Percentiles rank a stretch among this genome's conserved stretches.
Conservation (phyloP, 1,140 invertebrate species). For the Leptopilina boulardi region DNA sequence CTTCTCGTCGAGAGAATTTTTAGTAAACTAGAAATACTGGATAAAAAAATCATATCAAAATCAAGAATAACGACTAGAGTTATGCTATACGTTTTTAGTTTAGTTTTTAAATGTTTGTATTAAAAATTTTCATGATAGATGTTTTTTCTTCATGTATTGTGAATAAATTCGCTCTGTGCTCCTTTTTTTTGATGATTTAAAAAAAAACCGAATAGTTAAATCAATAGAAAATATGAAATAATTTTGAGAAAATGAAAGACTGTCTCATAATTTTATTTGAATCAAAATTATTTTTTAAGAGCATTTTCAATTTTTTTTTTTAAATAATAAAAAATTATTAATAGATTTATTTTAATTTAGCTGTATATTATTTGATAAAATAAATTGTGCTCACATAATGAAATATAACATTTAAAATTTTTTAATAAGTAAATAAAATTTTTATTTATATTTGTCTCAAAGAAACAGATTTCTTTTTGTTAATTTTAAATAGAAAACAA, state of each 20-base stretch:
- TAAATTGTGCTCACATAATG: too few relatives aligned
- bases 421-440: too few relatives aligned
- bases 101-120: neutral
- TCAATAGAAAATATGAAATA: neutral
- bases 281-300: neutral
- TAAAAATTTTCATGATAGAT: neutral
- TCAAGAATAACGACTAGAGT: neutral
- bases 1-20: constrained; percentile 21
- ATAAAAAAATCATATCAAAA: constrained; percentile 13
- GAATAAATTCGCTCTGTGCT: too few relatives aligned
- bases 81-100: neutral
- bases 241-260: neutral
- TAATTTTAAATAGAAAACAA: too few relatives aligned
- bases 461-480: neutral
- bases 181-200: too few relatives aligned
- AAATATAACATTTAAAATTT: too few relatives aligned
- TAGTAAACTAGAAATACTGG: neutral
- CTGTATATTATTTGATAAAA: too few relatives aligned
- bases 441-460: neutral
- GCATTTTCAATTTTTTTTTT: too few relatives aligned
- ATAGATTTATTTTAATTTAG: too few relatives aligned
- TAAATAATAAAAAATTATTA: too few relatives aligned
- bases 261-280: neutral
- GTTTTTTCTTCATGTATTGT: too few relatives aligned
- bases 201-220: neutral